These are phyloP conservation scores for Haemorhous mexicanus DNA, from an alignment of 2,113 vertebrate species.

Conservation along the genomic window DNA sequence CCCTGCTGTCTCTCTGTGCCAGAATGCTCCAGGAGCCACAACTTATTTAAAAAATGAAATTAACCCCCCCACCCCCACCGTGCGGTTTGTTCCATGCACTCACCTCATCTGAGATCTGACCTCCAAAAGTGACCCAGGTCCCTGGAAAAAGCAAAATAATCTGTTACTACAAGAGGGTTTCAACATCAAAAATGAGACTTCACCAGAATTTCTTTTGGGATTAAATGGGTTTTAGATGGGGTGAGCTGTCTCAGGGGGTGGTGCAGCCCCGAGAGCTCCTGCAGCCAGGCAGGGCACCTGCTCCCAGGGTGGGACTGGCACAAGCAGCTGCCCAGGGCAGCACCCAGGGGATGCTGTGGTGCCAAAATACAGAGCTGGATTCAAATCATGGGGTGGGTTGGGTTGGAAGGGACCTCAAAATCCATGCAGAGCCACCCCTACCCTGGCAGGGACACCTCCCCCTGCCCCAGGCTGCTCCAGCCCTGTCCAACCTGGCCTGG, in stretches of 20 bases:
- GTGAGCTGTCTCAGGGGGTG: neutral
- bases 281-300: neutral
- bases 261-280: neutral
- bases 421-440: rapidly evolving
- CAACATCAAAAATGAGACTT: neutral
- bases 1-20: neutral
- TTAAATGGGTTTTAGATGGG: neutral
- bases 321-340: neutral
- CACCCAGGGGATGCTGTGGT: rapidly evolving
- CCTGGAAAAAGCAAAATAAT: constrained; percentile 71
- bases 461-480: neutral
- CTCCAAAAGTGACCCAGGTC: constrained; percentile 98
- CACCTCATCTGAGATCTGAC: constrained; percentile 97
- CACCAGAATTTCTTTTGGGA: neutral
- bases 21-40: neutral
- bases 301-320: rapidly evolving
- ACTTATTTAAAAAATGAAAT: neutral
- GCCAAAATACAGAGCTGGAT: neutral
- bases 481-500: neutral
- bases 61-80: neutral
- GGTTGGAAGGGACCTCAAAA: neutral
- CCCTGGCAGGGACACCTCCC: neutral
- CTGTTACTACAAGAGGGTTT: neutral
- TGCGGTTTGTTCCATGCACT: constrained; percentile 3
- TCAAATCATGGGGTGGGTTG: neutral